These are phyloP conservation scores for Aphrocallistes beatrix DNA, from an alignment of 37 sponge, comb jelly and placozoan genomes.

Conservation along the genomic window DNA sequence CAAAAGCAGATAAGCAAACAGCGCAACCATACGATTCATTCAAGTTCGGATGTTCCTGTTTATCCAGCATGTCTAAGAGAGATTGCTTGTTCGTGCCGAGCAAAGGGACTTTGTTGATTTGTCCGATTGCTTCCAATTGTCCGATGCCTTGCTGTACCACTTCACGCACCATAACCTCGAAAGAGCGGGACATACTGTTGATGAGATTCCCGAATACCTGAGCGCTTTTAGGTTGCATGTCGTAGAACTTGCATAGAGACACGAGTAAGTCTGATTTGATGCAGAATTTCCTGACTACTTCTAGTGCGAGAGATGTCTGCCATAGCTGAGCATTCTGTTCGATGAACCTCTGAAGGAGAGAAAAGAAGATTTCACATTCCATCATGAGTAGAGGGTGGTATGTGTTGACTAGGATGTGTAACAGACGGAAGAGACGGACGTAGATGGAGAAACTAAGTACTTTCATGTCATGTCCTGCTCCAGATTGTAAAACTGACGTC, in stretches of 20 bases:
- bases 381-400: slow-evolving; percentile 70
- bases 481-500: slow-evolving; percentile 13
- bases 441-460: slow-evolving; percentile 47
- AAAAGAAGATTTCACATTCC: slow-evolving; percentile 93
- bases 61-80: background rate
- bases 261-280: slow-evolving; percentile 39
- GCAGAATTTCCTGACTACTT: slow-evolving; percentile 63
- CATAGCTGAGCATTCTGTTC: slow-evolving; percentile 79
- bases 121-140: background rate
- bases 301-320: slow-evolving; percentile 86
- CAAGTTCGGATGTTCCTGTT: background rate
- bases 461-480: slow-evolving; percentile 49
- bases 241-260: slow-evolving; percentile 64
- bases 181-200: background rate
- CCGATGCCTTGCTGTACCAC: slow-evolving; percentile 1
- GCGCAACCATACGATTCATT: slow-evolving; percentile 8
- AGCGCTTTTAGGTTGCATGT: slow-evolving; percentile 83
- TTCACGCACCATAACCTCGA: background rate
- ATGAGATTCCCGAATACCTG: slow-evolving; percentile 78
- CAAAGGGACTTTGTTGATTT: background rate
- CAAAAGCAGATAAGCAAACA: background rate
- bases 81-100: slow-evolving; percentile 10
- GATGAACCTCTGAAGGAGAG: slow-evolving; percentile 82
- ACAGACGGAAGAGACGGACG: slow-evolving; percentile 65
- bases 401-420: slow-evolving; percentile 54